Evolutionary conservation across 37 sponge, comb jelly and placozoan species (phyloP).

Genomic region (Tethya wilhelma): DNA sequence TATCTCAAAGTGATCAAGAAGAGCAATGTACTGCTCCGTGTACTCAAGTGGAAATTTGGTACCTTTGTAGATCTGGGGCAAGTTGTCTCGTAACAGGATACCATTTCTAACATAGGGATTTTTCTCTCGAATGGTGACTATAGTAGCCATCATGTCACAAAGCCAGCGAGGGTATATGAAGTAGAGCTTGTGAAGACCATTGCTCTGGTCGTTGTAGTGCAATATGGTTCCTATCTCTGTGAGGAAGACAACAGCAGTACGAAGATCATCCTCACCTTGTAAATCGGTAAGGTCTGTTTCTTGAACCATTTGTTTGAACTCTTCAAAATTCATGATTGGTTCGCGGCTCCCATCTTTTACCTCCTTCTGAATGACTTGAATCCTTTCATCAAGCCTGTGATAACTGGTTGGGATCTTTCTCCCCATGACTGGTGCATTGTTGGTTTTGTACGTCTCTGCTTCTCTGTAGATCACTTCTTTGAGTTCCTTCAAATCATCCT

Average conservation of each 20-base stretch:
- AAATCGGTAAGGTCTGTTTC: slow-evolving; percentile 54
- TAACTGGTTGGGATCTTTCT: slow-evolving; percentile 70
- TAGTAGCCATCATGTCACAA: slow-evolving; percentile 82
- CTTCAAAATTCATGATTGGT: slow-evolving; percentile 59
- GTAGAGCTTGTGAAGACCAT: slow-evolving; percentile 63
- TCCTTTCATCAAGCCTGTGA: slow-evolving; percentile 32
- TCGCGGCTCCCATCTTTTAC: slow-evolving; percentile 18
- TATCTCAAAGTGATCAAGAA: slow-evolving; percentile 79
- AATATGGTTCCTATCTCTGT: slow-evolving; percentile 73
- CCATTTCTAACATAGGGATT: slow-evolving; percentile 74
- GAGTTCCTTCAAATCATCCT: slow-evolving; percentile 36
- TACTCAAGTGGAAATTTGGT: slow-evolving; percentile 60
- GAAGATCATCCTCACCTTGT: slow-evolving; percentile 59
- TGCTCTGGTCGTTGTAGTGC: slow-evolving; percentile 73
- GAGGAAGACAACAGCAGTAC: slow-evolving; percentile 65
- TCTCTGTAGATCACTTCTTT: slow-evolving; percentile 56
- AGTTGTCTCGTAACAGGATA: slow-evolving; percentile 35
- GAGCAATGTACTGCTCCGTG: slow-evolving; percentile 64
- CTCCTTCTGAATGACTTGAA: slow-evolving; percentile 31
- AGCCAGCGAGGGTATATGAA: slow-evolving; percentile 82
- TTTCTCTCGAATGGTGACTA: slow-evolving; percentile 76
- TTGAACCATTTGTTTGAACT: slow-evolving; percentile 51
- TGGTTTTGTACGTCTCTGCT: slow-evolving; percentile 41
- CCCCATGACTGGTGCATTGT: slow-evolving; percentile 51
- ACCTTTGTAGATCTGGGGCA: slow-evolving; percentile 47